Evolutionary conservation across 2,888 invertebrate genomes (phyloP).

Genomic region (Limnephilus auricula): DNA sequence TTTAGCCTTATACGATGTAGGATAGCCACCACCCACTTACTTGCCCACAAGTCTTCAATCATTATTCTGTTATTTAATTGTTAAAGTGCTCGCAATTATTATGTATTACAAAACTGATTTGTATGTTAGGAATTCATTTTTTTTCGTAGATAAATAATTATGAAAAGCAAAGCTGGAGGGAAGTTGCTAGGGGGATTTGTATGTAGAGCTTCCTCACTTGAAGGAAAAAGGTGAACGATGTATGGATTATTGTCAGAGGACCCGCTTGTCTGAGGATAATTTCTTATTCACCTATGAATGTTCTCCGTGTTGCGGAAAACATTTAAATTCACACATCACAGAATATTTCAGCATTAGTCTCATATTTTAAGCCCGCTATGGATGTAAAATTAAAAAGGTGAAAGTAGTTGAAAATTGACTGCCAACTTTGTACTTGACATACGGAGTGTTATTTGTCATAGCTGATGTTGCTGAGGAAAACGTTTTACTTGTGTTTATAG

Average conservation of each 20-base stretch:
- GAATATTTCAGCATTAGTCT: constrained; percentile 2
- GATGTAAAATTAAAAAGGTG: background rate
- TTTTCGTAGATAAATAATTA: constrained; percentile 41
- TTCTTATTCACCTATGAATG: constrained; percentile 2
- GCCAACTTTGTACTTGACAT: background rate
- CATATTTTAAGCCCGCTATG: background rate
- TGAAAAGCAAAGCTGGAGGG: background rate
- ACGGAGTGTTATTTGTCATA: background rate
- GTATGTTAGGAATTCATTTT: constrained; percentile 18
- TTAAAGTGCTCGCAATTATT: constrained; percentile 22
- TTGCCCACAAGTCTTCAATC: constrained; percentile 26
- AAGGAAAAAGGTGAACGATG: background rate
- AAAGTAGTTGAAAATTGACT: background rate
- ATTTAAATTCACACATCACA: background rate
- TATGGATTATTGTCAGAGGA: background rate
- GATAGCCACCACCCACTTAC: constrained; percentile 9
- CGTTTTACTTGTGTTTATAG: constrained; percentile 2
- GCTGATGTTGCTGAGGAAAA: background rate
- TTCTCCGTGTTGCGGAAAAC: background rate
- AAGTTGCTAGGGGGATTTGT: background rate
- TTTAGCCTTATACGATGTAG: background rate
- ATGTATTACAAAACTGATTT: constrained; percentile 8
- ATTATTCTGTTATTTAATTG: constrained; percentile 43
- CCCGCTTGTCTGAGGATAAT: background rate
- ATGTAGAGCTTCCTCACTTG: background rate